Evolutionary conservation across 1,140 invertebrate genomes (phyloP).

Genomic region (Diabrotica virgifera): DNA sequence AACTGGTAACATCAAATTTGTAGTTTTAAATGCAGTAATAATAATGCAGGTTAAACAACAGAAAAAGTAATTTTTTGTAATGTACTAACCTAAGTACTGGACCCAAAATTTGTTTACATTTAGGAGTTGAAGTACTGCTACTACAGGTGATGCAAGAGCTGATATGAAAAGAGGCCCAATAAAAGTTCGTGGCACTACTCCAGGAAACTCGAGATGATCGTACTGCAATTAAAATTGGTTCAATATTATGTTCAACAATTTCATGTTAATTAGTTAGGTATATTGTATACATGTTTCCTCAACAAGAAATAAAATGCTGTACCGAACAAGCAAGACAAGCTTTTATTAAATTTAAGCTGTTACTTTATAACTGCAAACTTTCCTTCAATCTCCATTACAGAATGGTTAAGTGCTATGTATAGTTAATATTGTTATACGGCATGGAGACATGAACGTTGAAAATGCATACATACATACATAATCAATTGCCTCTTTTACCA

Average conservation of each 20-base stretch:
- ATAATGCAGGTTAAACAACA: neutral
- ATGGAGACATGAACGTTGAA: too few relatives aligned
- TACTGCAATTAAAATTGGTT: constrained; percentile 68
- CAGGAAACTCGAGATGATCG: constrained; percentile 97
- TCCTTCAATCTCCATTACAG: too few relatives aligned
- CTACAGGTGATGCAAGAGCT: constrained; percentile 72
- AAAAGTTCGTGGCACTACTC: constrained; percentile 96
- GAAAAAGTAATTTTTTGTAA: constrained; percentile 5
- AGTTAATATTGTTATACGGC: too few relatives aligned
- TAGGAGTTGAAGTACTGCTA: constrained; percentile 64
- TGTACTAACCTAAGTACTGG: constrained; percentile 83
- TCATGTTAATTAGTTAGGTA: neutral
- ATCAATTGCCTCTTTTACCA: too few relatives aligned
- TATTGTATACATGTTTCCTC: too few relatives aligned
- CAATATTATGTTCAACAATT: neutral
- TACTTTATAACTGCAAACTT: too few relatives aligned
- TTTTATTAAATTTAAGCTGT: too few relatives aligned
- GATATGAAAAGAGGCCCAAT: constrained; percentile 88
- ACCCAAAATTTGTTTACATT: constrained; percentile 82
- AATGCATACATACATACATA: too few relatives aligned
- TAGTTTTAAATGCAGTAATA: neutral
- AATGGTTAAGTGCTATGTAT: too few relatives aligned
- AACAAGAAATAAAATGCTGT: too few relatives aligned
- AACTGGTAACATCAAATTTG: constrained; percentile 4
- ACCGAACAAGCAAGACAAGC: too few relatives aligned